A percentile compares a stretch with the other conserved stretches of the same genome.
Evolutionary conservation across 2,888 invertebrate species (phyloP).

Genomic region (Dimorphilus gyrociliatus): DNA sequence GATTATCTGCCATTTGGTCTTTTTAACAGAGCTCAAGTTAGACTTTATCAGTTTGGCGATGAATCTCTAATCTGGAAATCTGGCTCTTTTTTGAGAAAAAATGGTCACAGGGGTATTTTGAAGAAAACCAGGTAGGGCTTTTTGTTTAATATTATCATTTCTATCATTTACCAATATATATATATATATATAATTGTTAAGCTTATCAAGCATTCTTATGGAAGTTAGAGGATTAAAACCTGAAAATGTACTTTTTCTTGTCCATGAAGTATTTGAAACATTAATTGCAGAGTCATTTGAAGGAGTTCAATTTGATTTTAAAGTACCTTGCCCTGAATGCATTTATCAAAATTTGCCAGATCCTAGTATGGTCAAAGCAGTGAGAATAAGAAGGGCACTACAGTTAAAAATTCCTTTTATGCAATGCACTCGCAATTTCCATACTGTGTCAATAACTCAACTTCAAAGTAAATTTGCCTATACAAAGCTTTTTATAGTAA

Average conservation of each 20-base stretch:
- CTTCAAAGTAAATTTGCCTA: slow-evolving; percentile 20
- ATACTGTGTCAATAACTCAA: slow-evolving; percentile 24
- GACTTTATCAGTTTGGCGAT: slow-evolving; percentile 29
- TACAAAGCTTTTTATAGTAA: no score
- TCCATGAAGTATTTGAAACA: slow-evolving; percentile 32
- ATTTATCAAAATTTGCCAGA: slow-evolving; percentile 16
- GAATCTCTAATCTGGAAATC: slow-evolving; percentile 32
- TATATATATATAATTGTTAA: no score
- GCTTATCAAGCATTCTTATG: no score
- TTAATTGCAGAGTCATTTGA: slow-evolving; percentile 28
- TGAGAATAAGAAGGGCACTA: slow-evolving; percentile 20
- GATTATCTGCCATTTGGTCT: slow-evolving; percentile 34
- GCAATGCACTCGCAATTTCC: slow-evolving; percentile 29
- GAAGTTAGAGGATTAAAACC: slow-evolving; percentile 27
- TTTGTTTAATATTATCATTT: not conserved
- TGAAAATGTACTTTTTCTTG: slow-evolving; percentile 29
- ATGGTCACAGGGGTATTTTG: slow-evolving; percentile 28
- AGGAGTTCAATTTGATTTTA: slow-evolving; percentile 22
- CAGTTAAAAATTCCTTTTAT: slow-evolving; percentile 28
- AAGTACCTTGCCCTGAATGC: slow-evolving; percentile 30
- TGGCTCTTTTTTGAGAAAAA: slow-evolving; percentile 31
- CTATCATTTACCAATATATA: no score
- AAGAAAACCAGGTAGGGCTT: slow-evolving; percentile 16
- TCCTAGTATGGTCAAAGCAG: slow-evolving; percentile 28
- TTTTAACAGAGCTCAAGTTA: slow-evolving; percentile 32